Base-by-base conservation (phyloP, 2,113 vertebrate genomes). In the Calidris pugnax region DNA sequence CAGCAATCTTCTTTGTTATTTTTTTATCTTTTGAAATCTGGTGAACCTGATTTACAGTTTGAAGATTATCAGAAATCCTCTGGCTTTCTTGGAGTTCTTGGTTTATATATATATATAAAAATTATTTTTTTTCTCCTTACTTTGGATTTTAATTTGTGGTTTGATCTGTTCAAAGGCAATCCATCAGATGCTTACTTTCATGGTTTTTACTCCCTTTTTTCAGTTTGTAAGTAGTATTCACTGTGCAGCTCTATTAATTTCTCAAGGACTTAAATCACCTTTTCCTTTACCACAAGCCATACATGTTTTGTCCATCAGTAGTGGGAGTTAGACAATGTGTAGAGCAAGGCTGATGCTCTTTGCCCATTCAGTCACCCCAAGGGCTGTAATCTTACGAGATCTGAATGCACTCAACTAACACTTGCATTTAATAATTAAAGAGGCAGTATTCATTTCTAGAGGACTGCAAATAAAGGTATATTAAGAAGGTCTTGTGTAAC, bases 171-270 rank as follows among this genome's bases (percentile, higher is more conserved):
- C 98, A 97, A 99, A 99, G 99, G 99, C 98, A 98, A 98, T 98
- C 98, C 98, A 98, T 98, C 98, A 98, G 99, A 99, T 97, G 98
- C 98, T 98, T 98, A 98, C 98, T 98, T 98, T 98, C 99, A 99
- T 98, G 99, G 99, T 97, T 98, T 99, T 98, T 98, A 99, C 98
- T 98, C 98, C 98, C 98, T 99, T 98, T 99, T 99, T 98, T 99
- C 99, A 98, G 99, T 99, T 99, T 99, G 99, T 99, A 99, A 99
- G 99, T 99, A 99, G 98, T 92, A 94, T 97, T 95, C 93, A 95
- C 83, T 96, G 95, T 87, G 89, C 82, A 81, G 37, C 81, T 97
- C 82, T 92, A 4, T 95, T 96, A 80, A 89, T 95, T 94, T 86
- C 79, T 27, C 23, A 96, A 96, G 89, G 94, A 87, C 83, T 97